Conservation (phyloP, 2,113 vertebrate species). For the Aptenodytes forsteri region DNA sequence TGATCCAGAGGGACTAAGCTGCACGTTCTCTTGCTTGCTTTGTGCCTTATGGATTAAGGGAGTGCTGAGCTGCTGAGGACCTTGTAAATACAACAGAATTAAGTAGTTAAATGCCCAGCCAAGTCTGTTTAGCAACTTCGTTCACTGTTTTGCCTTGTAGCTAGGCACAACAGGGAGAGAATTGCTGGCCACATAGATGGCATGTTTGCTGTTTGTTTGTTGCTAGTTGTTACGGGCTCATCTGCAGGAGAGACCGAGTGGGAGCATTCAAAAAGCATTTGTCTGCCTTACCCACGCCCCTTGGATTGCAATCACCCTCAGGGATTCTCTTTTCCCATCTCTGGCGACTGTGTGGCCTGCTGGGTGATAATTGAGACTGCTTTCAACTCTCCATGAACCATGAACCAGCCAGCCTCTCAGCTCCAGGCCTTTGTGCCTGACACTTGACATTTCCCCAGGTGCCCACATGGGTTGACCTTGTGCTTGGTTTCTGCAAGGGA, state of each 20-base stretch:
- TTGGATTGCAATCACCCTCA: not conserved
- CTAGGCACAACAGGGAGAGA: slow-evolving; percentile 17
- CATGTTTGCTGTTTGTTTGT: slow-evolving; percentile 28
- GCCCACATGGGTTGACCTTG: not conserved
- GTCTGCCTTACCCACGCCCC: not conserved
- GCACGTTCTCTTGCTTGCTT: not conserved
- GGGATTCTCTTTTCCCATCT: slow-evolving; percentile 5
- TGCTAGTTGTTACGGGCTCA: not conserved
- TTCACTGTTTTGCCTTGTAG: slow-evolving; percentile 28
- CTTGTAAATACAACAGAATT: slow-evolving; percentile 50
- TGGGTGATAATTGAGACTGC: slow-evolving; percentile 25
- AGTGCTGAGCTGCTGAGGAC: slow-evolving; percentile 31
- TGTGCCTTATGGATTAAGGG: not conserved
- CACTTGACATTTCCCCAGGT: slow-evolving; percentile 26
- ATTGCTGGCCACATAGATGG: not conserved
- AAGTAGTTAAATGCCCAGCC: slow-evolving; percentile 30
- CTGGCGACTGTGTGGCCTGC: not conserved
- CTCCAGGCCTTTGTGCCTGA: not conserved
- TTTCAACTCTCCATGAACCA: not conserved
- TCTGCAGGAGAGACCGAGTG: not conserved
- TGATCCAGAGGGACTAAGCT: not conserved
- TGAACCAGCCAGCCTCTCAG: not conserved
- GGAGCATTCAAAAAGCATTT: not conserved
- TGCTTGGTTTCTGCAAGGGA: not conserved
- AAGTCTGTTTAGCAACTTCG: not conserved